These are phyloP conservation scores for Therioaphis trifolii DNA, from an alignment of 2,888 invertebrate species.

Conservation along the genomic window DNA sequence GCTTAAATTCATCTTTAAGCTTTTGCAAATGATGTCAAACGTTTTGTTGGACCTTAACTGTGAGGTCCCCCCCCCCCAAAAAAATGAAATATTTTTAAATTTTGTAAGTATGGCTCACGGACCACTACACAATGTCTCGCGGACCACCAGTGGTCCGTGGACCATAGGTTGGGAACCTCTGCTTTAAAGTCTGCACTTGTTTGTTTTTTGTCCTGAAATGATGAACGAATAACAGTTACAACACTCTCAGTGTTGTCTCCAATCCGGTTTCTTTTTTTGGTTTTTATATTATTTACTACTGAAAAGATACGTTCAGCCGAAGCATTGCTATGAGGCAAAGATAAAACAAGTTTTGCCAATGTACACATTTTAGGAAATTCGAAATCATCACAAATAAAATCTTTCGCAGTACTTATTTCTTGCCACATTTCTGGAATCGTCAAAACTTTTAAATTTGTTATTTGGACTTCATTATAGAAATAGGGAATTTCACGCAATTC, in stretches of 20 bases:
- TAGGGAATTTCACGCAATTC: slow-evolving; percentile 11
- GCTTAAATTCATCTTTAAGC: no score
- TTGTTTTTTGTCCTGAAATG: slow-evolving; percentile 17
- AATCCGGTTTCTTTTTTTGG: neutral
- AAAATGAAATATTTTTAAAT: no score
- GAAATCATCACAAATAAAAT: neutral
- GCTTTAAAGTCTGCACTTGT: no score
- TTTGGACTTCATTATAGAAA: neutral
- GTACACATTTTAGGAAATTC: slow-evolving; percentile 3
- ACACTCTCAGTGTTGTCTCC: neutral
- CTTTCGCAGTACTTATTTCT: neutral
- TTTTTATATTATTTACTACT: neutral
- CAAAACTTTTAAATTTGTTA: neutral
- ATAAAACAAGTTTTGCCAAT: neutral
- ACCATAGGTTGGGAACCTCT: no score
- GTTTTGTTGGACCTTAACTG: no score
- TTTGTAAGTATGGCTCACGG: no score
- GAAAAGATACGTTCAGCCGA: slow-evolving; percentile 12
- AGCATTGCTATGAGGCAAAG: slow-evolving; percentile 1
- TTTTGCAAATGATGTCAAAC: no score
- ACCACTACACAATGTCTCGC: no score
- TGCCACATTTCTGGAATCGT: neutral
- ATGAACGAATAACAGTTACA: slow-evolving; percentile 5
- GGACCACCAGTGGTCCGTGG: no score
- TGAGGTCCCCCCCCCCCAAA: no score